Percentiles rank a stretch among this genome's conserved stretches.
Evolutionary conservation across 2,888 invertebrate species (phyloP).

Genomic region (Anorthoa munda): DNA sequence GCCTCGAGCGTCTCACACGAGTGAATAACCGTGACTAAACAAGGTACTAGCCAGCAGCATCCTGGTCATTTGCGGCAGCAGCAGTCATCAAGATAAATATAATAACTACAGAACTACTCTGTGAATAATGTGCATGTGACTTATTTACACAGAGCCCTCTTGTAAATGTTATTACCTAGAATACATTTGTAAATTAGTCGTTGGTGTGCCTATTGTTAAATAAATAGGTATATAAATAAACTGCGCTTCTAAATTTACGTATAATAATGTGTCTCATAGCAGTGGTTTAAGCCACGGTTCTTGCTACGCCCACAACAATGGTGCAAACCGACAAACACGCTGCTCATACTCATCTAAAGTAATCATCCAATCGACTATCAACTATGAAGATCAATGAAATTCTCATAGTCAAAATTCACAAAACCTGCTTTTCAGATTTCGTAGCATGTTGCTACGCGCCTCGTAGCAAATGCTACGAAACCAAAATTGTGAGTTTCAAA

Average conservation of each 20-base stretch:
- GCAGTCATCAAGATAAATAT: neutral
- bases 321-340: neutral
- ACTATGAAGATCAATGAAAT: neutral
- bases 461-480: conserved; percentile 43
- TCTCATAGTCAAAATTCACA: neutral
- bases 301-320: neutral
- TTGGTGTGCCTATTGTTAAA: no score
- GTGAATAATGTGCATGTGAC: no score
- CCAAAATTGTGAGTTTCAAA: conserved; percentile 25
- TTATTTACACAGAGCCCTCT: no score
- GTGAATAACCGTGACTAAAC: neutral
- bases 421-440: neutral
- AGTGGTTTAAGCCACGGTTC: neutral
- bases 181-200: no score
- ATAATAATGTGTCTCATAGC: neutral
- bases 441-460: conserved; percentile 18
- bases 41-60: neutral
- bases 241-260: neutral
- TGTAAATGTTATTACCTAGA: no score
- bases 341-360: neutral
- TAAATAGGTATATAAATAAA: neutral
- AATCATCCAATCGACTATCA: neutral
- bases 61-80: no score
- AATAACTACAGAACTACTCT: no score
- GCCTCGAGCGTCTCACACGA: neutral